These are phyloP conservation scores for Meloe dianella DNA, from an alignment of 2,888 invertebrate species.

Conservation along the genomic window DNA sequence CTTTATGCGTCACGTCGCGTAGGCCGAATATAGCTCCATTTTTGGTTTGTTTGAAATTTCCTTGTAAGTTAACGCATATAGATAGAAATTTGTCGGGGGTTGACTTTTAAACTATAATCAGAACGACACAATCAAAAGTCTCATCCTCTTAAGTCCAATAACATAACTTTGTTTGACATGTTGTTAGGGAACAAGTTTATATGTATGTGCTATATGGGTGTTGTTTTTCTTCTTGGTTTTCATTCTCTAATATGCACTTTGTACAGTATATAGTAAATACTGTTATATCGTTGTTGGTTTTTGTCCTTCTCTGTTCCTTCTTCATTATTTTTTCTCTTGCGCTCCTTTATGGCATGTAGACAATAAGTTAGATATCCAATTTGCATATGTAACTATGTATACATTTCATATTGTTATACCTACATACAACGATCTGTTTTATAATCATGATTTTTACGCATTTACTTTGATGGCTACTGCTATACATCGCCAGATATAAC, in stretches of 20 bases:
- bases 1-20: no score
- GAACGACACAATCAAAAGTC: constrained; percentile 24
- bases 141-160: constrained; percentile 29
- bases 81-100: not conserved
- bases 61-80: not conserved
- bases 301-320: not conserved
- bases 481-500: not conserved
- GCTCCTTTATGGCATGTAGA: constrained; percentile 51
- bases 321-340: not conserved
- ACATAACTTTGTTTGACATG: constrained; percentile 34
- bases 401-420: constrained; percentile 36
- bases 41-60: no score
- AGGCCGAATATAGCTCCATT: no score
- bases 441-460: constrained; percentile 33
- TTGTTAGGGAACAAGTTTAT: constrained; percentile 24
- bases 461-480: constrained; percentile 23
- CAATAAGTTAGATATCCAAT: constrained; percentile 59
- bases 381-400: constrained; percentile 59
- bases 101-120: constrained; percentile 11
- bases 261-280: constrained; percentile 26
- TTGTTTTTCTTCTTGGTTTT: not conserved
- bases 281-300: constrained; percentile 21
- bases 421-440: constrained; percentile 32
- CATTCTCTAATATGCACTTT: not conserved
- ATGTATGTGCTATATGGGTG: not conserved